Base-by-base conservation (phyloP, 2,113 vertebrate genomes). In the Lamprotornis superbus region DNA sequence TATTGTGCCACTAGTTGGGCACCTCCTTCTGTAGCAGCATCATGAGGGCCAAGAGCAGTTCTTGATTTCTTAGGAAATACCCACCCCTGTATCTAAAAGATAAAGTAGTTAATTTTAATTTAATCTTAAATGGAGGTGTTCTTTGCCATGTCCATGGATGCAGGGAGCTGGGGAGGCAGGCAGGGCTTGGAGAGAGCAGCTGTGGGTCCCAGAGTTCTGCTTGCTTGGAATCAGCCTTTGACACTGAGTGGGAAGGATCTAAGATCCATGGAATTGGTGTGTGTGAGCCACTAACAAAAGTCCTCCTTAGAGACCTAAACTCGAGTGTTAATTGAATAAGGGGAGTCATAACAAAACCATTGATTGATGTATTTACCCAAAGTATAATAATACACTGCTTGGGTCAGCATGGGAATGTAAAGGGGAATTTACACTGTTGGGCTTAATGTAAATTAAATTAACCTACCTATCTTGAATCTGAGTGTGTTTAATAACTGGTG, bases 401-500 rank as follows among this genome's bases (percentile, higher is more conserved):
- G 93, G 96, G 96, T 79, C 95, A 97, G 95, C 96, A 96, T 97
- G 96, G 95, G 89, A 97, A 92, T 93, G 89, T 97, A 91, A 83
- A 87, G 97, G 97, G 96, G 96, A 97, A 93, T 96, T 96, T 96
- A 96, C 96, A 94, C 88, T 97, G 96, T 97, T 97, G 97, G 96
- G 69, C 90, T 95, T 96, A 87, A 96, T 98, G 97, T 98, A 97
- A 96, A 96, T 97, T 95, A 97, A 97, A 97, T 96, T 98, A 94
- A 97, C 94, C 89, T 92, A 85, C 83, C 96, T 97, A 78, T 95
- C 94, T 95, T 96, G 94, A 97, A 96, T 97, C 97, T 95, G 89
- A 97, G 98, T 96, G 96, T 97, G 94, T 93, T 92, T 97, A 96
- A 98, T 96, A 92, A 96, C 93, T 95, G 98, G 87, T 98, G 95